Evolutionary conservation across 2,797 vertebrate species (phyloP).

Genomic region (Myiotriccus ornatus): DNA sequence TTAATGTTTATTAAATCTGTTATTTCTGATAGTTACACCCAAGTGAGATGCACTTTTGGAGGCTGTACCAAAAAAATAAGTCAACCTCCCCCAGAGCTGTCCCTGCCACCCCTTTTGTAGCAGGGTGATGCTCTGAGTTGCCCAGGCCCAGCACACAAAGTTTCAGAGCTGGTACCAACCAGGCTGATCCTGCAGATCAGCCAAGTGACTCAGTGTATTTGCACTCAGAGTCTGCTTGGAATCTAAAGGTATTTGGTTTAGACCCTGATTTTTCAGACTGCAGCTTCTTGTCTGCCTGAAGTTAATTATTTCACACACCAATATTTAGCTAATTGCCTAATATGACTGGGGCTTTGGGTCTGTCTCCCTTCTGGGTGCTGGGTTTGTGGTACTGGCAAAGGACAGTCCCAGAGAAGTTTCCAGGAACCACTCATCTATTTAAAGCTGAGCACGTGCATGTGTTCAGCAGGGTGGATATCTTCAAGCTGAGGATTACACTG

Average conservation of each 20-base stretch:
- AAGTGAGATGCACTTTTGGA: background rate
- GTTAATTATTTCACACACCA: background rate
- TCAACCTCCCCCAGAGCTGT: background rate
- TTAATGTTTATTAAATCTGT: background rate
- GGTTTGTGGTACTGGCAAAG: background rate
- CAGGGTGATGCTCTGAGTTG: background rate
- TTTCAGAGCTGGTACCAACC: background rate
- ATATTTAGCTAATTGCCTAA: background rate
- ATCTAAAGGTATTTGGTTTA: background rate
- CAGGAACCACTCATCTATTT: slow-evolving; percentile 12
- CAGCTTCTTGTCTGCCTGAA: background rate
- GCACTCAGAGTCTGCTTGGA: background rate
- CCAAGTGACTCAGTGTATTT: background rate
- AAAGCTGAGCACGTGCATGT: background rate
- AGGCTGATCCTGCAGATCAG: background rate
- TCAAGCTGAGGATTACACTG: slow-evolving; percentile 14
- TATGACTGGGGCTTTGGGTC: background rate
- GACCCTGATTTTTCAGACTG: background rate
- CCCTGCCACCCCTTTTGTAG: background rate
- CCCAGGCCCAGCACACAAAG: background rate
- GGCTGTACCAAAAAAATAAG: background rate
- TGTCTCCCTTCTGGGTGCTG: background rate
- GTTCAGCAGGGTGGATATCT: background rate
- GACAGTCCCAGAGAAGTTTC: background rate
- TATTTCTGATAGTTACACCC: background rate